Evolutionary conservation across 2,888 invertebrate species (phyloP), one percentile per base, ranked within the genome.

Genomic region (Drosophila dives): DNA sequence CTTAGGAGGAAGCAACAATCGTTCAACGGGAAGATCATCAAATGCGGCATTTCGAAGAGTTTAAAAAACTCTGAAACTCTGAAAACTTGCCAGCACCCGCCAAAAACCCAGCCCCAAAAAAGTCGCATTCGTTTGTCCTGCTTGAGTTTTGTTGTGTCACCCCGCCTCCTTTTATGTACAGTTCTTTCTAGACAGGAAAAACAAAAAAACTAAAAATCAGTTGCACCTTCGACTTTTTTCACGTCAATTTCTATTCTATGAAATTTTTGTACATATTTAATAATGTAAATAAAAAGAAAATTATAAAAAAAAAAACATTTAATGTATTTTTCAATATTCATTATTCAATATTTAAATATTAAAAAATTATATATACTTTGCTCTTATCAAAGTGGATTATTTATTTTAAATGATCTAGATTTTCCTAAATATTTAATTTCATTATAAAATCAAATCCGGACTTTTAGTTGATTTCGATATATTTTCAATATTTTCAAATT

Each of bases 261-360:
- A 91, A 88, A 85, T 91, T 80, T 89, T 88, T 91, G 90, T 91
- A 91, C 90, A 90, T 91, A 91, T 91, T 91, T 90, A 91, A 90
- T 89, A 89, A 86, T 91, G 91, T 91, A 91, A 91, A 91, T 91
- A 91, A 90, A 90, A 86, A 66, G 72, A 89, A 80, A 88, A 77
- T 75, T 77, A 38, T n/a, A 74, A 38, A 2, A 75, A 88, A 75
- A 76, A 81, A 78, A 77, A 73, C 56, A 20, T 48, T 29, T 38
- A 3, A n/a, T 2, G 10, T 34, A 3, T 26, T 11, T 20, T 15
- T 40, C 12, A 38, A 38, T 15, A 40, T 10, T n/a, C n/a, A 3
- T 26, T 11, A 17, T 15, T 40, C 12, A 38, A 38, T 15, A 40
- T 10, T n/a, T n/a, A 15, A 38, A 38, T 40, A 40, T n/a, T n/a